Base-by-base conservation (phyloP, 1,140 invertebrate genomes). In the Ganaspis sp. region DNA sequence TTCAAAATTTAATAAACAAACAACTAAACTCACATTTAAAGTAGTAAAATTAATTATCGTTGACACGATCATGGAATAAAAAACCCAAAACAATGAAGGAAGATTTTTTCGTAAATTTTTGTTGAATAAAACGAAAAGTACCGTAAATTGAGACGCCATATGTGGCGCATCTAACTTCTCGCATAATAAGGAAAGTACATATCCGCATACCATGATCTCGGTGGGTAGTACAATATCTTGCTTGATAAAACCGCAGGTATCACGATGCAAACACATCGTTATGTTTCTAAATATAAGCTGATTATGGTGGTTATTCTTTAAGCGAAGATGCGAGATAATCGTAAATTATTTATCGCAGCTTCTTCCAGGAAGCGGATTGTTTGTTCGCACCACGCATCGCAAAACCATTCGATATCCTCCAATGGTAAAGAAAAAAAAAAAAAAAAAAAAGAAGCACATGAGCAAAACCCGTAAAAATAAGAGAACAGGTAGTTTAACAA, bases 281-380 rank as follows among this genome's bases (percentile, higher is more conserved):
- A 64, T 26, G 12, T 26, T 4, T 34, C 8, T 29, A 64, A 34
- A 64, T 64, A 64, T 29, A 64, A 64, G 58, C 58, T 64, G 58
- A 64, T 34, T 64, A 64, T 26, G 11, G 58, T 64, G 58, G 58
- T 26, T 64, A 29, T 64, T 64, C 26, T 64, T 64, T 29, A 64
- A 9, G 58, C 26, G 26, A n/a, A 34, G 58, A 64, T 64, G 23
- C 23, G 15, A 64, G 58, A 64, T 64, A 64, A 49, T 49, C 45
- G 58, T 64, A 64, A 64, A 64, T 64, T 64, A 64, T 64, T 64
- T 64, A 64, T 64, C 58, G 58, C 26, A 64, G 58, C 54, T 64
- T 64, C 23, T 64, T 64, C 58, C 23, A 64, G 58, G 58, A 64
- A 64, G 58, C 11, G 23, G 58, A n/a, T n/a, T 64, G 26, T 64